These are phyloP conservation scores for Lemur catta DNA, from an alignment of 2,797 vertebrate species.

Conservation along the genomic window DNA sequence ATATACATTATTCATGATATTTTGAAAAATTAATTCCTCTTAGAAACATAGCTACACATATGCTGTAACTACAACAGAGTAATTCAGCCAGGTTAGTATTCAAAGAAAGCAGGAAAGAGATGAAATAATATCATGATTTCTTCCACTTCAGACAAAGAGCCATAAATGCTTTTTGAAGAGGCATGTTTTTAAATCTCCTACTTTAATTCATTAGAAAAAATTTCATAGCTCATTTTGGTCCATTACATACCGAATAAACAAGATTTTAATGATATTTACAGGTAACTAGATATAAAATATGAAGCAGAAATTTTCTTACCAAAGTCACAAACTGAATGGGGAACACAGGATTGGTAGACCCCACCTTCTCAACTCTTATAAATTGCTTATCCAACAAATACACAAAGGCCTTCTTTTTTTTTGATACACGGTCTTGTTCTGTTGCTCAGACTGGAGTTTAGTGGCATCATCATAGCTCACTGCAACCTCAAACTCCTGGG, in stretches of 20 bases:
- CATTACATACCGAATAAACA: constrained; percentile 17
- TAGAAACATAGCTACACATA: constrained; percentile 16
- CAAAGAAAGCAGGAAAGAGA: background rate
- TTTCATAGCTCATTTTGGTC: background rate
- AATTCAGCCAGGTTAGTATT: background rate
- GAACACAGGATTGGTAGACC: background rate
- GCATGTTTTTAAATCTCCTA: background rate
- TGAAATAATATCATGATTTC: constrained; percentile 1
- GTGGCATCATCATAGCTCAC: background rate
- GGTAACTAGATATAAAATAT: background rate
- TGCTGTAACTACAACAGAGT: background rate
- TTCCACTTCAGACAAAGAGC: constrained; percentile 22
- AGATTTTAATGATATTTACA: constrained; percentile 16
- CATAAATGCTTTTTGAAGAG: constrained; percentile 16
- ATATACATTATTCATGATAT: background rate
- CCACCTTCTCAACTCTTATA: background rate
- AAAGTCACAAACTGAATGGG: background rate
- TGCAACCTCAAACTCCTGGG: background rate
- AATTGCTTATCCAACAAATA: background rate
- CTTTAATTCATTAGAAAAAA: constrained; percentile 16
- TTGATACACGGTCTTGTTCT: background rate
- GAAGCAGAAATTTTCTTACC: constrained; percentile 6
- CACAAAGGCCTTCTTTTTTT: background rate
- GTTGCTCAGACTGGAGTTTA: background rate
- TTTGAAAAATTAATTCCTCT: background rate